Evolutionary conservation across 1,140 invertebrate species (phyloP), one percentile per base, ranked within the genome.

Genomic region (Diorhabda elongata): DNA sequence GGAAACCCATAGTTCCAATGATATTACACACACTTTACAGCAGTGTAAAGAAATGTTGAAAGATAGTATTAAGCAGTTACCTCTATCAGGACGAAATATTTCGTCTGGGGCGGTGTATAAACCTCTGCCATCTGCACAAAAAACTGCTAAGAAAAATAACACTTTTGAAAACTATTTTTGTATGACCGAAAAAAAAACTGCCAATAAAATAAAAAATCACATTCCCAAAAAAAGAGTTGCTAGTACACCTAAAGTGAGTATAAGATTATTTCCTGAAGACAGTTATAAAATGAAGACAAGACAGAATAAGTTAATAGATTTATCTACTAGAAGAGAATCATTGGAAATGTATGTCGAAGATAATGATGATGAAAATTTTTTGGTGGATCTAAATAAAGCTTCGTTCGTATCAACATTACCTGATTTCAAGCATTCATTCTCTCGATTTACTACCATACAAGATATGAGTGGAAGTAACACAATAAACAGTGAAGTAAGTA

Each of bases 1-100:
- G 66, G 26, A 26, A 68, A 60, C 61, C 42, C 8, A 5, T 26
- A 26, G 67, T 56, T 57, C 66, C 8, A 58, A 62, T 56, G 65
- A 65, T 44, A 67, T 74, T 11, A 68, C 43, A 26, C 26, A 52
- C 6, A 52, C n/a, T 4, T n/a, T 52, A 3, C 47, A 52, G 4
- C 6, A 3, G n/a, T 52, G 47, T 52, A n/a, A 52, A 52, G n/a
- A 52, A 8, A 52, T 8, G n/a, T 52, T 52, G 4, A n/a, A 52
- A 52, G 47, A 52, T 8, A 52, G n/a, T 6, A n/a, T 52, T 3
- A 6, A 52, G n/a, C 6, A 52, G 47, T 52, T 52, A 52, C 47
- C 47, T 6, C 6, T n/a, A 4, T n/a, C 47, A 52, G 4, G 6
- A 52, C 6, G 4, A 52, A 6, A 52, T 8, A 8, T n/a, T 52